These are phyloP conservation scores for Lethrus apterus DNA, from an alignment of 1,140 invertebrate genomes.

Conservation along the genomic window DNA sequence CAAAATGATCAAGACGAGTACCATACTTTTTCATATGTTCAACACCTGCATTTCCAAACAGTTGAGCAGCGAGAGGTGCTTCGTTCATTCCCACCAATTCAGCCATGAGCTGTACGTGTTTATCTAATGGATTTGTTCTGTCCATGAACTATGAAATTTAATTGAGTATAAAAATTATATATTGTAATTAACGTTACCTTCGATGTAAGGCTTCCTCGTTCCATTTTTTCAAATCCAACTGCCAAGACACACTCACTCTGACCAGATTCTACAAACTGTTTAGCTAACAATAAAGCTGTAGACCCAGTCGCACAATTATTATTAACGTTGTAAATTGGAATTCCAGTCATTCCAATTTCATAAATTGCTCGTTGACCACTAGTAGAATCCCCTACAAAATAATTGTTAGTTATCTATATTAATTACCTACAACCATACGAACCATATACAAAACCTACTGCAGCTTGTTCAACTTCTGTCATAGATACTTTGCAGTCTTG, in stretches of 20 bases:
- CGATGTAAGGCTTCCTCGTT: constrained; percentile 75
- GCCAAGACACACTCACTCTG: constrained; percentile 82
- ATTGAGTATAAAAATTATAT: constrained; percentile 7
- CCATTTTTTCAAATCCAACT: constrained; percentile 98
- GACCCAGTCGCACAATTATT: constrained; percentile 98
- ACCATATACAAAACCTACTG: constrained; percentile 92
- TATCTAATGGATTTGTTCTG: constrained; percentile 89
- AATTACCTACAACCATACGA: constrained; percentile 30
- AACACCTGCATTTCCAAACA: constrained; percentile 93
- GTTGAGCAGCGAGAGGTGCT: constrained; percentile 84
- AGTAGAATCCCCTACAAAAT: constrained; percentile 92
- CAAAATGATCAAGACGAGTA: constrained; percentile 86
- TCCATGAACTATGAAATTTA: constrained; percentile 59
- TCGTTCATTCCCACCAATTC: constrained; percentile 70
- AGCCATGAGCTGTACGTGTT: constrained; percentile 80
- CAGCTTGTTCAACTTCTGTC: constrained; percentile 75
- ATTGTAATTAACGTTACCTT: constrained; percentile 46
- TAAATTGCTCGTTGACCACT: constrained; percentile 91
- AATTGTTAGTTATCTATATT: too few species aligned
- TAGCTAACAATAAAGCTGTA: constrained; percentile 81
- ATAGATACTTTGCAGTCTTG: constrained; percentile 80
- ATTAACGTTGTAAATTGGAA: constrained; percentile 97
- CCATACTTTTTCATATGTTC: constrained; percentile 98
- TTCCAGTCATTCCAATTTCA: constrained; percentile 91
- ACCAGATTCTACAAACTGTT: constrained; percentile 84